Conservation (phyloP, 2,888 invertebrate species). For the Heteromyza rotundicornis region DNA sequence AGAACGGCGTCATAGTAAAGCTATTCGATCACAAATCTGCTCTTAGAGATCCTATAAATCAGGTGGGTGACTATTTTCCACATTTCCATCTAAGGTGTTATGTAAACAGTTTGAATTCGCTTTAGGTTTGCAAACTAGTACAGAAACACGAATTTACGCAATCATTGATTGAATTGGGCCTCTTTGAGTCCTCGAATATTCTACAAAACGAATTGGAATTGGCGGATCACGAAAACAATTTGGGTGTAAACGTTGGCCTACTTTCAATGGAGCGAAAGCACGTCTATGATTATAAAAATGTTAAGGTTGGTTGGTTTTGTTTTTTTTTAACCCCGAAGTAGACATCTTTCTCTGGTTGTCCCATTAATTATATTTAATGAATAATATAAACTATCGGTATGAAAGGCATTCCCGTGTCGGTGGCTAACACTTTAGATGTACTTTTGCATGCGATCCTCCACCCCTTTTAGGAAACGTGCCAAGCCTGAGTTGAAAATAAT, state of each 20-base stretch:
- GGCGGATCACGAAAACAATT: slow-evolving; percentile 39
- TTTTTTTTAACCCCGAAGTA: no score
- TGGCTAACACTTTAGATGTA: no score
- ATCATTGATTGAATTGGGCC: slow-evolving; percentile 66
- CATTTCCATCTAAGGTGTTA: not conserved
- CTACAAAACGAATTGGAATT: slow-evolving; percentile 44
- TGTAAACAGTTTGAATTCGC: not conserved
- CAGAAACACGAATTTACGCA: slow-evolving; percentile 70
- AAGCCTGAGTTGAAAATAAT: no score
- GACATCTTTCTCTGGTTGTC: no score
- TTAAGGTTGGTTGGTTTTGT: slow-evolving; percentile 42
- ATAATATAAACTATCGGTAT: no score
- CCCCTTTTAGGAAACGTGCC: no score
- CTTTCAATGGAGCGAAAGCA: slow-evolving; percentile 35
- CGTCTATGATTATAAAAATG: slow-evolving; percentile 50
- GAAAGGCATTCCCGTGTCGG: no score
- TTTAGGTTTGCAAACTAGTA: slow-evolving; percentile 65
- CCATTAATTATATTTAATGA: no score
- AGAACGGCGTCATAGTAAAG: slow-evolving; percentile 66
- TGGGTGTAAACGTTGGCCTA: slow-evolving; percentile 30
- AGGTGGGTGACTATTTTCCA: slow-evolving; percentile 47
- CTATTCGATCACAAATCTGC: slow-evolving; percentile 64
- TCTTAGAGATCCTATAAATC: slow-evolving; percentile 64
- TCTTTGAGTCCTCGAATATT: slow-evolving; percentile 62
- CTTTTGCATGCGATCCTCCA: no score